phyloP scores from a whole-genome alignment of 2,888 invertebrate species.

The Masnerella sp. region DNA sequence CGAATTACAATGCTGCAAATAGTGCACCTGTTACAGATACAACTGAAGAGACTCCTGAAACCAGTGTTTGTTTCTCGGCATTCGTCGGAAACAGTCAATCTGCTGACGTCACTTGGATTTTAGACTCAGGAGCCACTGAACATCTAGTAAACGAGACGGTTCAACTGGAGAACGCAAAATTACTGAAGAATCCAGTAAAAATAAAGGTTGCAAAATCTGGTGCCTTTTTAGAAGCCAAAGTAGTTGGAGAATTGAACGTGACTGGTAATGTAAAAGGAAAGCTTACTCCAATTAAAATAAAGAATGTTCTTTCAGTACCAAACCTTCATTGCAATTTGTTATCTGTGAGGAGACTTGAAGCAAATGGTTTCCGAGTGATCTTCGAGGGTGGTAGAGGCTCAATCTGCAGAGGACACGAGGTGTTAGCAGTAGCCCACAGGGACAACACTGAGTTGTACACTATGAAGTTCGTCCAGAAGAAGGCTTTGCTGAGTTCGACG shows the following conservation, averaged over 20 bases:
- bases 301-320: conserved; percentile 50
- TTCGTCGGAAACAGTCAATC: background rate
- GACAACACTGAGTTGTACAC: conserved; percentile 39
- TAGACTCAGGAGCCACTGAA: conserved; percentile 64
- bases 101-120: conserved; percentile 47
- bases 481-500: background rate
- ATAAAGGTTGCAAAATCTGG: conserved; percentile 61
- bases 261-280: conserved; percentile 8
- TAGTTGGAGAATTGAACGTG: background rate
- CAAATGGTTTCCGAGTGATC: conserved; percentile 58
- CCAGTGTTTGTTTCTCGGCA: conserved; percentile 6
- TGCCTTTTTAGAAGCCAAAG: conserved; percentile 21
- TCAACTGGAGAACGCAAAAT: conserved; percentile 44
- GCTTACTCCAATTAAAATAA: conserved; percentile 2
- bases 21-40: no score
- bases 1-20: no score
- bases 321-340: conserved; percentile 57
- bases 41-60: background rate
- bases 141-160: conserved; percentile 51
- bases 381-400: conserved; percentile 62
- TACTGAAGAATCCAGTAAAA: conserved; percentile 50
- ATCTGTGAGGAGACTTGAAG: conserved; percentile 62
- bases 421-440: conserved; percentile 51
- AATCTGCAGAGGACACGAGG: no score
- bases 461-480: conserved; percentile 11